Evolutionary conservation across 2,888 invertebrate genomes (phyloP).

Genomic region (Cheilosia vulpina): DNA sequence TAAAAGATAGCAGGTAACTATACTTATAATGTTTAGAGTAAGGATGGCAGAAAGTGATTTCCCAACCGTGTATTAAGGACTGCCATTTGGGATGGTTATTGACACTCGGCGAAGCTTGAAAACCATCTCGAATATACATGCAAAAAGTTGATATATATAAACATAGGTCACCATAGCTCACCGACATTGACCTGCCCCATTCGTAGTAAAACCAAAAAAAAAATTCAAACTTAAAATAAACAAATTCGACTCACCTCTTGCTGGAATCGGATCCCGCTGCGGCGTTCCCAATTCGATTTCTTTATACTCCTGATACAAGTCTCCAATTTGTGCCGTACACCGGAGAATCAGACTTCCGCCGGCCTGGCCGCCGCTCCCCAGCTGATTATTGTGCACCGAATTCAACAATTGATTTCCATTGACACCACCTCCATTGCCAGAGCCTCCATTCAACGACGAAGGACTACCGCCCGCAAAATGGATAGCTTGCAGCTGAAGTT

Average conservation of each 20-base stretch:
- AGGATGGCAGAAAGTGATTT: too few relatives aligned
- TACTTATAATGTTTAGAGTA: too few relatives aligned
- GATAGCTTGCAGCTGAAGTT: conserved; percentile 82
- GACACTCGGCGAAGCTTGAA: too few relatives aligned
- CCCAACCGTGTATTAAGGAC: too few relatives aligned
- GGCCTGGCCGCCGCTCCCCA: conserved; percentile 79
- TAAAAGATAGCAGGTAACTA: too few relatives aligned
- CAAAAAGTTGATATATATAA: too few relatives aligned
- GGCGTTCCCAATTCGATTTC: conserved; percentile 89
- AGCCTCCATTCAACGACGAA: conserved; percentile 77
- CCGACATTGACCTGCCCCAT: too few relatives aligned
- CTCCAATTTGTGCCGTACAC: conserved; percentile 89
- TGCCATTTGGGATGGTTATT: too few relatives aligned
- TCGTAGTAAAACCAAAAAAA: neutral
- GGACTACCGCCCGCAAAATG: conserved; percentile 82
- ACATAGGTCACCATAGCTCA: too few relatives aligned
- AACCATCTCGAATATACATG: too few relatives aligned
- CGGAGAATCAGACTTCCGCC: conserved; percentile 88
- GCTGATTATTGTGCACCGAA: conserved; percentile 77
- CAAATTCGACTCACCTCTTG: conserved; percentile 86
- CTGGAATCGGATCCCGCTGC: conserved; percentile 90
- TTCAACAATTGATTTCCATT: conserved; percentile 77
- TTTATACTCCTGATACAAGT: conserved; percentile 88
- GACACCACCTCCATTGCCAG: conserved; percentile 74
- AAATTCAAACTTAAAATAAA: neutral